Evolutionary conservation across 2,797 vertebrate genomes (phyloP).

Genomic region (Hydrophis major): DNA sequence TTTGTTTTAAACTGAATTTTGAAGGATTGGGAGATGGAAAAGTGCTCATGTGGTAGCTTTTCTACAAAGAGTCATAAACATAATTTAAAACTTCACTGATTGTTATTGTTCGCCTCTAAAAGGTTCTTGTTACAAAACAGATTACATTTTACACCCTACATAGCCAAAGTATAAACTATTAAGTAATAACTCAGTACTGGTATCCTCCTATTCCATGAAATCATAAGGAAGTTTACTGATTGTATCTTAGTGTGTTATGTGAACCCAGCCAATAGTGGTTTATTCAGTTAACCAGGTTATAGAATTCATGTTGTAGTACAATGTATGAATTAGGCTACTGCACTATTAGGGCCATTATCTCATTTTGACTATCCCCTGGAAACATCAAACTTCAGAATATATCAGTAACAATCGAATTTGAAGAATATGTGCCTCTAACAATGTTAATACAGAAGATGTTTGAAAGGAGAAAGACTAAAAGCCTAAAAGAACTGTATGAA

Average conservation of each 20-base stretch:
- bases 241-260: neutral
- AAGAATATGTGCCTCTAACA: neutral
- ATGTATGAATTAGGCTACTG: neutral
- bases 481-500: neutral
- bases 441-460: neutral
- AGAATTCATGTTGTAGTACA: neutral
- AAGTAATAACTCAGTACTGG: neutral
- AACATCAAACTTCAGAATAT: neutral
- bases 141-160: neutral
- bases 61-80: neutral
- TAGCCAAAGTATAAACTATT: neutral
- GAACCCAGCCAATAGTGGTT: neutral
- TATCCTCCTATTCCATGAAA: neutral
- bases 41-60: neutral
- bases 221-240: neutral
- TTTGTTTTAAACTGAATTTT: neutral
- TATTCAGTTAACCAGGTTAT: neutral
- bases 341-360: neutral
- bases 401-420: neutral
- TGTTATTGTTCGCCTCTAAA: neutral
- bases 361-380: neutral
- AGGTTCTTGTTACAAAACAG: neutral
- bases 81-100: neutral
- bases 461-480: neutral
- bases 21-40: neutral